phyloP scores from a whole-genome alignment of 1,140 invertebrate species.

The Sminthurides bifidus region DNA sequence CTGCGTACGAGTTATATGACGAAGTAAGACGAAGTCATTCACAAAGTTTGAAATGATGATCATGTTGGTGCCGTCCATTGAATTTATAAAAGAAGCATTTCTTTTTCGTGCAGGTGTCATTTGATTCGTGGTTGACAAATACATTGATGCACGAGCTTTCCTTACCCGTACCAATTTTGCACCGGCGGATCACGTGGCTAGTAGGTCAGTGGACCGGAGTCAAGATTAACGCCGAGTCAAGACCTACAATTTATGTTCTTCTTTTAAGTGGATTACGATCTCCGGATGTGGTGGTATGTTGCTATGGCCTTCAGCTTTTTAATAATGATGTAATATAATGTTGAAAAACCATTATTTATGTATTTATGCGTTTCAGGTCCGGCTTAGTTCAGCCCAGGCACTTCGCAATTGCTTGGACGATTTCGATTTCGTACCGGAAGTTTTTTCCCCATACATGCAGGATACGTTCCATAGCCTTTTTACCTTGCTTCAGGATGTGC shows the following conservation, averaged over 20 bases:
- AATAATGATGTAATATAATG: not conserved
- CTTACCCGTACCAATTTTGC: slow-evolving; percentile 67
- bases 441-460: slow-evolving; percentile 13
- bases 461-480: not conserved
- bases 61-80: no score
- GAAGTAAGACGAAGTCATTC: slow-evolving; percentile 47
- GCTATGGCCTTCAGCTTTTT: not conserved
- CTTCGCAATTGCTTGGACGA: slow-evolving; percentile 74
- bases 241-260: slow-evolving; percentile 67
- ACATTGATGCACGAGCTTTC: slow-evolving; percentile 69
- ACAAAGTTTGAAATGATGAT: not conserved
- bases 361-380: slow-evolving; percentile 43
- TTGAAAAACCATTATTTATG: slow-evolving; percentile 35
- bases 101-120: slow-evolving; percentile 53
- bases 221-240: slow-evolving; percentile 62
- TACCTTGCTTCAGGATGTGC: slow-evolving; percentile 49
- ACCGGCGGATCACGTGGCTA: slow-evolving; percentile 75
- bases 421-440: slow-evolving; percentile 75
- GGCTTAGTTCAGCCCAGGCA: slow-evolving; percentile 62
- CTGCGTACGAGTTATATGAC: slow-evolving; percentile 83
- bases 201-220: slow-evolving; percentile 76
- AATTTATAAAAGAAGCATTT: not conserved
- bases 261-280: slow-evolving; percentile 55
- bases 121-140: slow-evolving; percentile 83
- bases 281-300: slow-evolving; percentile 56